Conservation (phyloP, 2,797 vertebrate species). For the Chiroxiphia lanceolata region DNA sequence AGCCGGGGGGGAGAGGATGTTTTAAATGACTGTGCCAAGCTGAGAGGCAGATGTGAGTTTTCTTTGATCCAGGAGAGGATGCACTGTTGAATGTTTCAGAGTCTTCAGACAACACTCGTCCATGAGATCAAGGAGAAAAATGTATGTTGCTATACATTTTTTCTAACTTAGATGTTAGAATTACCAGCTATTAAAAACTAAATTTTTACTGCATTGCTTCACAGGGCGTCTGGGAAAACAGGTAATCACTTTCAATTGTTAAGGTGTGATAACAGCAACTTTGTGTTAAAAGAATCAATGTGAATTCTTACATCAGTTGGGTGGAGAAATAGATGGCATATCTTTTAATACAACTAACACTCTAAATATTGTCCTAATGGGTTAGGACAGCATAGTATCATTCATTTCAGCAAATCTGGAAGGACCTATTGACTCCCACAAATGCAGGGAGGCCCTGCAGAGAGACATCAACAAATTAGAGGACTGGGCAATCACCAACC, state of each 20-base stretch:
- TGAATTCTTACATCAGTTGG: background rate
- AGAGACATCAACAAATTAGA: no score
- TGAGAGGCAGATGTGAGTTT: slow-evolving; percentile 61
- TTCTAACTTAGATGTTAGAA: slow-evolving; percentile 68
- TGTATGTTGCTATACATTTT: slow-evolving; percentile 22
- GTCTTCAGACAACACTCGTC: slow-evolving; percentile 43
- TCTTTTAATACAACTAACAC: slow-evolving; percentile 57
- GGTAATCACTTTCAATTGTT: slow-evolving; percentile 37
- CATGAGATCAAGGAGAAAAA: slow-evolving; percentile 48
- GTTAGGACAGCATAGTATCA: slow-evolving; percentile 26
- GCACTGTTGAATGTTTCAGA: slow-evolving; percentile 34
- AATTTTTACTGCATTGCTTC: slow-evolving; percentile 41
- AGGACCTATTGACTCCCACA: background rate
- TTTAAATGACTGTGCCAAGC: slow-evolving; percentile 38
- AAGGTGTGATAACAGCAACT: slow-evolving; percentile 49
- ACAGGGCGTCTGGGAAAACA: slow-evolving; percentile 59
- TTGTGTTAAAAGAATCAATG: background rate
- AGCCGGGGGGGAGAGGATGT: background rate
- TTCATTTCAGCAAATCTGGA: slow-evolving; percentile 14
- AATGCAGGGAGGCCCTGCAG: background rate
- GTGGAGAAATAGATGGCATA: background rate
- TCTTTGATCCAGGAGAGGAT: slow-evolving; percentile 59
- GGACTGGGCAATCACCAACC: background rate
- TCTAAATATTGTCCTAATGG: slow-evolving; percentile 33
- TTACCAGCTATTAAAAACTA: slow-evolving; percentile 61